Evolutionary conservation across 1,140 invertebrate species (phyloP).

Genomic region (Hyphantria cunea): DNA sequence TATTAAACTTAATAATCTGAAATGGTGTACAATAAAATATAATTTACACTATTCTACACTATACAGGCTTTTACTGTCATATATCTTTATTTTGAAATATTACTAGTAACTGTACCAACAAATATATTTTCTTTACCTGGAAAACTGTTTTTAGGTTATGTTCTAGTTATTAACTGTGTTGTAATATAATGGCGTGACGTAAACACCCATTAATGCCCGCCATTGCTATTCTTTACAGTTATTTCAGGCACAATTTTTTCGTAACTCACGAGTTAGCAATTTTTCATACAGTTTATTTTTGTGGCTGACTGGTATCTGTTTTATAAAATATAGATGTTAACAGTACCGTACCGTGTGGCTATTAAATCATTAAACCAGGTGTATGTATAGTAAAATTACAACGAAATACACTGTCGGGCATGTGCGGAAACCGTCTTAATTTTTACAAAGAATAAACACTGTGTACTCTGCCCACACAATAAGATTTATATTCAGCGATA

Average conservation of each 20-base stretch:
- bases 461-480: constrained; percentile 66
- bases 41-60: too few species aligned
- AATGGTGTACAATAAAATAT: too few species aligned
- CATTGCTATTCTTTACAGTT: constrained; percentile 6
- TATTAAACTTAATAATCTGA: too few species aligned
- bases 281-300: constrained; percentile 19
- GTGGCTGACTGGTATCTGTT: constrained; percentile 19
- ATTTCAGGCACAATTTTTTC: constrained; percentile 10
- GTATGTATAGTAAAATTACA: constrained; percentile 20
- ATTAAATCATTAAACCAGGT: constrained; percentile 37
- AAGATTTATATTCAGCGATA: constrained; percentile 74
- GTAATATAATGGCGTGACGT: not conserved
- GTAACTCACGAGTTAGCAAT: not conserved
- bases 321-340: constrained; percentile 32
- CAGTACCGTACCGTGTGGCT: constrained; percentile 9
- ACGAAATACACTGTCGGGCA: constrained; percentile 8
- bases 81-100: too few species aligned
- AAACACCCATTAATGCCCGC: constrained; percentile 3
- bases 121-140: not conserved
- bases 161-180: not conserved
- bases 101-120: too few species aligned
- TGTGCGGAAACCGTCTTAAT: constrained; percentile 43
- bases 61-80: too few species aligned
- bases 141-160: not conserved
- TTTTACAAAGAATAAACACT: constrained; percentile 62